Evolutionary conservation across 2,888 invertebrate genomes (phyloP).

Genomic region (Sabatieria punctata): DNA sequence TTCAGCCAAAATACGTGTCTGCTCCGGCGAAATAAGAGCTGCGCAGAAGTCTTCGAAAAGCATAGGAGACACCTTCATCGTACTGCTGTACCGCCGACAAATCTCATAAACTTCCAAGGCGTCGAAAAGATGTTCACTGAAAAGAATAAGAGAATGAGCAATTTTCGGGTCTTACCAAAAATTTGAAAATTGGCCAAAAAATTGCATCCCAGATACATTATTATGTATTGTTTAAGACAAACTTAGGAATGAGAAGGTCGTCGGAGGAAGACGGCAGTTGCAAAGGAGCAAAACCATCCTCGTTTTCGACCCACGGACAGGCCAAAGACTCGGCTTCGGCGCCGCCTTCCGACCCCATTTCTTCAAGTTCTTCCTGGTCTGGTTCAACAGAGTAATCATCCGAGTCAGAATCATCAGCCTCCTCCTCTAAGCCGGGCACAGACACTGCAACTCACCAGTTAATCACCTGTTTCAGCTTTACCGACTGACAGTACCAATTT

Average conservation of each 20-base stretch:
- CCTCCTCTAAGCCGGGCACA: too few relatives aligned
- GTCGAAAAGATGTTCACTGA: slow-evolving; percentile 9
- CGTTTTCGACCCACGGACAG: background rate
- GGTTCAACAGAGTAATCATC: too few relatives aligned
- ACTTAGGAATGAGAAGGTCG: slow-evolving; percentile 13
- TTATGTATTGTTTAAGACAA: slow-evolving; percentile 13
- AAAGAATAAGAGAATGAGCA: slow-evolving; percentile 2
- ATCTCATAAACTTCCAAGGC: slow-evolving; percentile 85
- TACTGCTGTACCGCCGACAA: slow-evolving; percentile 62
- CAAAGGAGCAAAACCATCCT: slow-evolving; percentile 3
- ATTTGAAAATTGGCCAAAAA: background rate
- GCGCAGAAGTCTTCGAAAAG: slow-evolving; percentile 93
- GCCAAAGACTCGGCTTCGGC: background rate
- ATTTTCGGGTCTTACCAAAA: background rate
- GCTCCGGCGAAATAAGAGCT: slow-evolving; percentile 73
- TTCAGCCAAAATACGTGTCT: slow-evolving; percentile 63
- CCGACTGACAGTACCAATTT: too few relatives aligned
- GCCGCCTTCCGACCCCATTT: too few relatives aligned
- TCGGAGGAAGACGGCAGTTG: slow-evolving; percentile 15
- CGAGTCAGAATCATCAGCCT: too few relatives aligned
- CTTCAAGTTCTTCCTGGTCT: too few relatives aligned
- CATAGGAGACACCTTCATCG: slow-evolving; percentile 76
- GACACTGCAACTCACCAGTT: too few relatives aligned
- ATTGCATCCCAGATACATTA: slow-evolving; percentile 9
- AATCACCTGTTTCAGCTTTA: too few relatives aligned